Evolutionary conservation across 2,113 vertebrate genomes (phyloP), one percentile per base, ranked within the genome.

Genomic region (Callopanchax toddi): DNA sequence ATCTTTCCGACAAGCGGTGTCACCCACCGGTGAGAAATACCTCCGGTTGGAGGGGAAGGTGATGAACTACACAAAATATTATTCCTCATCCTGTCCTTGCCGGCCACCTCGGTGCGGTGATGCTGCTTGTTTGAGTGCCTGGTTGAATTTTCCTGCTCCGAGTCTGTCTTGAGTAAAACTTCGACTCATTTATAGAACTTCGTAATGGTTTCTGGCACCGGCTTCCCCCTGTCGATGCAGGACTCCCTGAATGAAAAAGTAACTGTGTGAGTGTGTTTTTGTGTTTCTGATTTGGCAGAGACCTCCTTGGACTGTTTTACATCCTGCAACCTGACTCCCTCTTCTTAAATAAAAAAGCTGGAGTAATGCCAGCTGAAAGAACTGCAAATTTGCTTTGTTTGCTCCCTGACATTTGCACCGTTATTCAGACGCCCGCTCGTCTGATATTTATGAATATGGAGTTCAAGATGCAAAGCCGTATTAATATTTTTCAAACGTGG

Each of bases 401-500:
- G 40, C 54, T 69, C 67, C 60, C 82, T 16, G 45, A 74, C 54
- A 53, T 65, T 70, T 80, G 71, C 81, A 52, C 71, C 54, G 50
- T 52, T 68, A 63, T 76, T 74, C 56, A 71, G 54, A 77, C 67
- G 66, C 79, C 55, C 50, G 43, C 59, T 67, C 76, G 71, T 73
- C 60, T 80, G 77, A 69, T 82, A 79, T 60, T 74, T 54, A 39
- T 39, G 20, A 79, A 76, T 81, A 81, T n/a, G n/a, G n/a, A 71
- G 53, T 37, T 57, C 1, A 1, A 39, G 42, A 21, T 12, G 51
- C 58, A 62, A 67, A 50, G 48, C 54, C 63, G 66, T 17, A 86
- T 89, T 92, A 82, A 87, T 89, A 87, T 88, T 91, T 86, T 86
- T 82, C 89, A 26, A 1, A 54, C 87, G 81, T 34, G 60, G 69